A percentile compares a stretch with the other conserved stretches of the same genome.
Evolutionary conservation across 2,888 invertebrate species (phyloP).

Genomic region (Bibio marci): DNA sequence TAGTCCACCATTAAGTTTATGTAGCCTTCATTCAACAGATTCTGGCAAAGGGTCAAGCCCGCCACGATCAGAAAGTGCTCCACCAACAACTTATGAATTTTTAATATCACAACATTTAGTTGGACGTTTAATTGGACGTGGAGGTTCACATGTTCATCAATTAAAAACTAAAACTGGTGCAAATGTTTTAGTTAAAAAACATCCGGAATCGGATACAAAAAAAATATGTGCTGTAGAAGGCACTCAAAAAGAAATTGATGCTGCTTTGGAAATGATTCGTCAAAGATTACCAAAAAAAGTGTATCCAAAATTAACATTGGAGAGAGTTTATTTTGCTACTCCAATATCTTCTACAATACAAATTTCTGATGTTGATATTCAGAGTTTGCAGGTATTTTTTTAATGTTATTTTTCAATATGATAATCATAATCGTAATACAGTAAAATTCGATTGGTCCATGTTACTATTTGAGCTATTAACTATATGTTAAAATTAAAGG

Average conservation of each 20-base stretch:
- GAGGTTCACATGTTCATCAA: conserved; percentile 63
- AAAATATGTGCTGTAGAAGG: conserved; percentile 78
- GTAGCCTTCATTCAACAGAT: conserved; percentile 26
- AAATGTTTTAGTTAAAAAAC: conserved; percentile 51
- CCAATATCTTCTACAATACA: too few relatives aligned
- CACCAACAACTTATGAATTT: conserved; percentile 37
- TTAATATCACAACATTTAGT: conserved; percentile 57
- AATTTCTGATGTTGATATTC: too few relatives aligned
- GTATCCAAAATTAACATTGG: conserved; percentile 62
- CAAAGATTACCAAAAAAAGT: conserved; percentile 67
- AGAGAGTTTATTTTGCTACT: conserved; percentile 16
- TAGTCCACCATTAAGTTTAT: conserved; percentile 45
- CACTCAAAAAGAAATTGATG: conserved; percentile 56
- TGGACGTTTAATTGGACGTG: conserved; percentile 73
- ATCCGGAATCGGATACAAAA: conserved; percentile 51
- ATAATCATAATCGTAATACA: too few relatives aligned
- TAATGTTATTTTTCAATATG: too few relatives aligned
- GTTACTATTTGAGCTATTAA: too few relatives aligned
- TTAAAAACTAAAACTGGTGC: conserved; percentile 66
- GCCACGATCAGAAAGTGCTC: conserved; percentile 20
- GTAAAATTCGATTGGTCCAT: too few relatives aligned
- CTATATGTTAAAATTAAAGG: too few relatives aligned
- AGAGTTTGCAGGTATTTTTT: conserved; percentile 1
- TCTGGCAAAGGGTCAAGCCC: conserved; percentile 28
- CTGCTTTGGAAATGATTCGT: conserved; percentile 68